Conservation (phyloP, 2,888 invertebrate species). For the Coremacera marginata region DNA sequence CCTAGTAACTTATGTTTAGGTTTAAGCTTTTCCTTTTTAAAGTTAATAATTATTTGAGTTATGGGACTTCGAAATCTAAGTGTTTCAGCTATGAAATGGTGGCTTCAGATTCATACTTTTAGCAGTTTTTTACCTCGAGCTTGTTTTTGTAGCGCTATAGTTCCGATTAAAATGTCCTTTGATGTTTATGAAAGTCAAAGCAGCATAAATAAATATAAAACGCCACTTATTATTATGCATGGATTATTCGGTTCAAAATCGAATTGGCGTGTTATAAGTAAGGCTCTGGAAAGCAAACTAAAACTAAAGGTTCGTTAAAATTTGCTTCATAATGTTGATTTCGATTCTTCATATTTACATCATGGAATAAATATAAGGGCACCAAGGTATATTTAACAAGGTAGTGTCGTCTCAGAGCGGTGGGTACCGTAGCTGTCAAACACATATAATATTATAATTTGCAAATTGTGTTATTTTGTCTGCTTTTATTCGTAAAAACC, state of each 20-base stretch:
- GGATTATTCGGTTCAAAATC: conserved; percentile 88
- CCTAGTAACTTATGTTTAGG: no score
- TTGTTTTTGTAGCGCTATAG: conserved; percentile 37
- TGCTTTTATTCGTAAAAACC: no score
- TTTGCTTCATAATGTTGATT: background rate
- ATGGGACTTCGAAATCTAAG: background rate
- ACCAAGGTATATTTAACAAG: no score
- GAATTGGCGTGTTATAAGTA: conserved; percentile 88
- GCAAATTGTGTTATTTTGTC: no score
- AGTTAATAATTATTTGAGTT: background rate
- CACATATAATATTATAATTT: no score
- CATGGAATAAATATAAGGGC: no score
- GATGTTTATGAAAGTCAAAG: conserved; percentile 74
- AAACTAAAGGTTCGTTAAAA: conserved; percentile 72
- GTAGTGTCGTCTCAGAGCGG: no score
- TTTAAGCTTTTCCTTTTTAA: no score
- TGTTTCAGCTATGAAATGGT: background rate
- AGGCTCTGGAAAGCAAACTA: conserved; percentile 73
- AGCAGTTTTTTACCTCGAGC: background rate
- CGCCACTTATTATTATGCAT: conserved; percentile 87
- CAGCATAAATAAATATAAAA: conserved; percentile 51
- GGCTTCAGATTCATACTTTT: background rate
- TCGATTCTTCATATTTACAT: no score
- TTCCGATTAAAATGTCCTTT: conserved; percentile 76
- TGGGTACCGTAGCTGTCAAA: no score